Evolutionary conservation across 2,113 vertebrate genomes (phyloP), one percentile per base, ranked within the genome.

Genomic region (Alces alces): DNA sequence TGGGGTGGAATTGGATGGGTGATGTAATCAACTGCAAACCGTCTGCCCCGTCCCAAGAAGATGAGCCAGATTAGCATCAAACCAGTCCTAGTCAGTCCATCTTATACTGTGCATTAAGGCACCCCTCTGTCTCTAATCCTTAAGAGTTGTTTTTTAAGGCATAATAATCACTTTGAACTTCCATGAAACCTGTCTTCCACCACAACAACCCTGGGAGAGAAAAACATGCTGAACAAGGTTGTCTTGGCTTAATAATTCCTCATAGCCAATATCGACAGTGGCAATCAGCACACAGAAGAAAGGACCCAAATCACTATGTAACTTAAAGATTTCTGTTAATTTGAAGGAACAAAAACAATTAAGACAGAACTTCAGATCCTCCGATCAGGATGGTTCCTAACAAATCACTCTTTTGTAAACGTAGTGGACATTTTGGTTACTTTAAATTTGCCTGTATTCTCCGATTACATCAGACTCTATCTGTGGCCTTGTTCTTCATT

Each of bases 401-500:
- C 97, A 97, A 98, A 98, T 97, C 96, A 94, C 97, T 97, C 95
- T 92, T 97, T 98, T 97, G 98, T 99, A 98, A 98, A 98, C 98
- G 98, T 99, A 98, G 98, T 98, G 97, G 97, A 98, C 96, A 98
- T 98, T 98, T 98, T 98, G 98, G 83, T 98, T 98, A 97, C 95
- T 98, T 98, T 98, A 97, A 97, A 98, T 98, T 98, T 98, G 98
- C 98, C 97, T 98, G 98, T 98, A 98, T 98, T 97, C 98, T 98
- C 97, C 95, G 55, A 86, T 98, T 98, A 97, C 98, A 98, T 98
- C 99, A 98, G 98, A 99, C 98, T 99, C 98, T 99, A 98, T 99
- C 99, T 99, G 99, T 99, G 99, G 99, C 99, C 99, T 99, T 99
- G 99, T 99, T 99, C 99, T 99, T 99, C 99, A 99, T 99, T 99